Base-by-base conservation (phyloP, 2,797 vertebrate genomes). In the Sparus aurata region DNA sequence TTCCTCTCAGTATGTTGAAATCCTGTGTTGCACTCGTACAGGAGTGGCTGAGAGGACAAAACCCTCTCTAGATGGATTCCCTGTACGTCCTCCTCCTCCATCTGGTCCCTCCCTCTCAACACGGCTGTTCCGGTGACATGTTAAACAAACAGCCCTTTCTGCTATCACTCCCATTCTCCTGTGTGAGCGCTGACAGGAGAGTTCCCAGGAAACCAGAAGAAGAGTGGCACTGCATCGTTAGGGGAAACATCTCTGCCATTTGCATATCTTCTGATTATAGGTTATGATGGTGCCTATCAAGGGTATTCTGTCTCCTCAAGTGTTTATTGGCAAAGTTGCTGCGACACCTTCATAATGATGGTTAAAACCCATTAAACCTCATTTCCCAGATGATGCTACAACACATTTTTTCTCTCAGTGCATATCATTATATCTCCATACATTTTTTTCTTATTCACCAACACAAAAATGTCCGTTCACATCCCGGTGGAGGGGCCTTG, bases 191-290 rank as follows among this genome's bases (percentile, higher is more conserved):
- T 93, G 93, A 92, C 90, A 87, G 69, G 54, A 84, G 87, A 77
- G 83, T 57, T 90, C 85, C 87, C 67, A 59, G 80, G 85, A 82
- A 92, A 75, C 79, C 71, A 10, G 34, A 83, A 85, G 79, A 89
- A 83, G 78, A 88, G 71, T 80, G 88, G 82, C 88, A 77, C 60
- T 15, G 71, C 77, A 55, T 75, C 41, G 82, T 88, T 84, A 70
- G 69, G 84, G 90, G 86, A 84, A 69, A 75, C 76, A 27, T 79
- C 75, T 78, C 87, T 61, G 45, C 77, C 83, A 89, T 93, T 90
- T 92, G 84, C 90, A 91, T 92, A 73, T 90, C 82, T 83, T 85
- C 79, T 83, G 86, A 93, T 92, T 91, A 92, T 89, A 87, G 83
- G 83, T 83, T 85, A 87, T 93, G 87, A 93, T 92, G 87, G 81